Base-by-base conservation (phyloP, 2,797 vertebrate species). In the Fratercula arctica region DNA sequence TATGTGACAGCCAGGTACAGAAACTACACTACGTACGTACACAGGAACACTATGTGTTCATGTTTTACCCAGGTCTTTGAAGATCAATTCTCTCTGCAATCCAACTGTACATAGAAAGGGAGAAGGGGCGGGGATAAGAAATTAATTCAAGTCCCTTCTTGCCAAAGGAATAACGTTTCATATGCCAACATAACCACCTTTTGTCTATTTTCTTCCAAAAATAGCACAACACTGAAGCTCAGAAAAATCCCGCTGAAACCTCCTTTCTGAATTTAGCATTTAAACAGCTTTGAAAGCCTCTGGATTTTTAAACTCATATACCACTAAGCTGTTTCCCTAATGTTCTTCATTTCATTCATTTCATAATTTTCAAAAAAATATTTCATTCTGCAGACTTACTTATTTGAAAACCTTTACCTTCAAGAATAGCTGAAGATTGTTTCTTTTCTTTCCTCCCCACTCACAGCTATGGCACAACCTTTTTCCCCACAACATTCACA, bases 261-360 rank as follows among this genome's bases (percentile, higher is more conserved):
- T 86, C 25, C 51, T 82, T 91, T 82, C 59, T 59, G 50, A 87
- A 77, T 84, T 89, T 33, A 96, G 25, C 33, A 61, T 81, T 95
- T 80, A 56, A 13, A 43, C 61, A 46, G 5, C 12, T 95, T 89
- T 81, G 29, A 13, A 70, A 63, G 6, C 8, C 12, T 64, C n/a
- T 59, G 10, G 13, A 51, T 63, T 82, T 66, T 56, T 35, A 74
- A 50, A 16, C 2, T 43, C 7, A 16, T 76, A 11, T 23, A 66
- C 33, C 8, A 46, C 13, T 80, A 66, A 72, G 37, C 5, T 89
- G 15, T 76, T 83, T 35, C 20, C 41, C 8, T 91, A 59, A 87
- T 3, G 13, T 29, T 92, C 69, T 73, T 29, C 39, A 54, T 45
- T 45, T 45, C 45, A 45, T 45, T 45, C 9, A 10, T 45, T 79